A percentile compares a stretch with the other conserved stretches of the same genome.
Conservation (phyloP, 2,888 invertebrate genomes). For the Fissipunctia ypsillon region DNA sequence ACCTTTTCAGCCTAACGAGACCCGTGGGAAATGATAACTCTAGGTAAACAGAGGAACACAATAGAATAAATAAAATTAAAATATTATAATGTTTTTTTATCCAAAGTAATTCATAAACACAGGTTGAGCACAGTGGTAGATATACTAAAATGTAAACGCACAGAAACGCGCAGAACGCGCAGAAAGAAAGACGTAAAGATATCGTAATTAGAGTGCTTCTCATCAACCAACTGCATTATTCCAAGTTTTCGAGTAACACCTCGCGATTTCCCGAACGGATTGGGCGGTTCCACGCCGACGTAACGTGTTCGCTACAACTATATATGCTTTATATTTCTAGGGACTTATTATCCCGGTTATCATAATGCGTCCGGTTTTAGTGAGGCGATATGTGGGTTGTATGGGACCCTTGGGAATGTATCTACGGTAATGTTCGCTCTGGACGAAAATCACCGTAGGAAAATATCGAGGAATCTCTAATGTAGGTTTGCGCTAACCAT, state of each 20-base stretch:
- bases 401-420: slow-evolving; percentile 43
- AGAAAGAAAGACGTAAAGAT: neutral
- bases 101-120: too few species aligned
- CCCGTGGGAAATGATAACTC: slow-evolving; percentile 22
- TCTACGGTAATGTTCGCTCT: slow-evolving; percentile 8
- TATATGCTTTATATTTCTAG: too few species aligned
- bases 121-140: too few species aligned
- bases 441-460: slow-evolving; percentile 16
- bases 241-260: slow-evolving; percentile 3
- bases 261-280: slow-evolving; percentile 13
- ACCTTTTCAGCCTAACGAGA: slow-evolving; percentile 12
- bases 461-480: slow-evolving; percentile 10
- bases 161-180: too few species aligned
- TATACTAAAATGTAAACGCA: too few species aligned
- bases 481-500: neutral
- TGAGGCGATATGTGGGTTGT: slow-evolving; percentile 26
- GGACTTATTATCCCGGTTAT: slow-evolving; percentile 50
- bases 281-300: neutral
- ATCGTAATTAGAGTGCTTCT: slow-evolving; percentile 10
- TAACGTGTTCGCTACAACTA: slow-evolving; percentile 10
- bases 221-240: slow-evolving; percentile 14
- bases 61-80: too few species aligned
- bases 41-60: neutral
- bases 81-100: too few species aligned
- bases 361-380: slow-evolving; percentile 39